Conservation (phyloP, 2,113 vertebrate genomes). For the Scytalopus superciliaris region DNA sequence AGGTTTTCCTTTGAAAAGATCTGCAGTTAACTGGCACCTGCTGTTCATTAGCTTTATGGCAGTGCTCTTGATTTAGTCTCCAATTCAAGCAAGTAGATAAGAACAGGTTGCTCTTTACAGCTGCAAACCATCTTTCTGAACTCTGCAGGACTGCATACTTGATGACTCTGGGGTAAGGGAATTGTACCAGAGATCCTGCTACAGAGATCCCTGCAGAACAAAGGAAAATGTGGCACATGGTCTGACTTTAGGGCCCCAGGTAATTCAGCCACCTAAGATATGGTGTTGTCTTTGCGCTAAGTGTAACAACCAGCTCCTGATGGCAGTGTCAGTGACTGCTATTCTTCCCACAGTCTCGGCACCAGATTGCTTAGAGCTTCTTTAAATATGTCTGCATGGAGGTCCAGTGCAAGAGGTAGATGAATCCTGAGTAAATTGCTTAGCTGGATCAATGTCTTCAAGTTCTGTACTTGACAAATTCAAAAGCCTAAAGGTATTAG, state of each 20-base stretch:
- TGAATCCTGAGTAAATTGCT: not conserved
- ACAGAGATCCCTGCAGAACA: not conserved
- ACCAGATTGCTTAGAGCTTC: not conserved
- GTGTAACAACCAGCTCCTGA: not conserved
- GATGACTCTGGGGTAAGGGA: not conserved
- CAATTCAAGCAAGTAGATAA: not conserved
- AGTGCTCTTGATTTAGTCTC: not conserved
- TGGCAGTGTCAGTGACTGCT: not conserved
- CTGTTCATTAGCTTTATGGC: not conserved
- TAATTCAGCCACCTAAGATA: not conserved
- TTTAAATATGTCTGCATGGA: not conserved
- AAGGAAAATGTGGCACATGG: not conserved
- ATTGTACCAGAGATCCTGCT: accelerated
- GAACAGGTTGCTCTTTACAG: not conserved
- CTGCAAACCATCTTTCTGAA: not conserved
- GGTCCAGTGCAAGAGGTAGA: not conserved
- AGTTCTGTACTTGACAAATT: not conserved
- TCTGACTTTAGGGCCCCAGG: not conserved
- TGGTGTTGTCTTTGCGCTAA: not conserved
- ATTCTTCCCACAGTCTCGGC: not conserved
- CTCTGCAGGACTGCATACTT: not conserved
- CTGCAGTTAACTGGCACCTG: not conserved
- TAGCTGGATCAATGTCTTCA: not conserved
- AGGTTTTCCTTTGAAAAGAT: not conserved
- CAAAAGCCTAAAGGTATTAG: not conserved